Conservation (phyloP, 2,113 vertebrate genomes). For the Bambusicola thoracicus region DNA sequence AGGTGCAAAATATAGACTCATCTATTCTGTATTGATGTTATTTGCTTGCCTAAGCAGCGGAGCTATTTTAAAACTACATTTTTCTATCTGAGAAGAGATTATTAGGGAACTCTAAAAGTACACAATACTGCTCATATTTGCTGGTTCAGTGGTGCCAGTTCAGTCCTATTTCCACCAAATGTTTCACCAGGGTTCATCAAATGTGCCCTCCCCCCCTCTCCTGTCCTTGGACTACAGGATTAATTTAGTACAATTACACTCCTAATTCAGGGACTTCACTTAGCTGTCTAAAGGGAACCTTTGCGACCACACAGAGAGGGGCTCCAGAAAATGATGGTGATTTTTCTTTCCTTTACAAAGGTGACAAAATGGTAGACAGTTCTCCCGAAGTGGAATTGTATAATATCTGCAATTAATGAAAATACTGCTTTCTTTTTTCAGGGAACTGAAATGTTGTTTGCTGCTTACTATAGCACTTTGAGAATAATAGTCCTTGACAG, state of each 20-base stretch:
- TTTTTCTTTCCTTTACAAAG: not conserved
- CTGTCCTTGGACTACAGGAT: not conserved
- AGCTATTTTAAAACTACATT: slow-evolving; percentile 57
- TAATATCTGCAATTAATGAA: not conserved
- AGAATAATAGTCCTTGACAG: not conserved
- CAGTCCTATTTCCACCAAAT: not conserved
- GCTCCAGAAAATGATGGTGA: not conserved
- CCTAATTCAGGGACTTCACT: not conserved
- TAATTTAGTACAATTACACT: not conserved
- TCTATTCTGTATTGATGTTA: slow-evolving; percentile 29
- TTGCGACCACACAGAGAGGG: not conserved
- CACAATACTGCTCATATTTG: not conserved
- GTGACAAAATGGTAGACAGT: not conserved
- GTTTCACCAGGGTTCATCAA: not conserved
- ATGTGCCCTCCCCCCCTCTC: not conserved
- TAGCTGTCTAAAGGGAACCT: not conserved
- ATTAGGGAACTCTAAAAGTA: slow-evolving; percentile 52
- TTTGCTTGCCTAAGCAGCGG: slow-evolving; percentile 44
- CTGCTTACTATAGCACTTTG: not conserved
- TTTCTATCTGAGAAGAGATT: slow-evolving; percentile 35
- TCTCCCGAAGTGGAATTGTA: not conserved
- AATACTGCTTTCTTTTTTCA: not conserved
- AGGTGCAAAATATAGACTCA: slow-evolving; percentile 37
- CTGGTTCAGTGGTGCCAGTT: not conserved
- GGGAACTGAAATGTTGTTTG: not conserved